These are phyloP conservation scores for Schlechtendalia chinensis DNA, from an alignment of 1,140 invertebrate genomes.

Conservation along the genomic window DNA sequence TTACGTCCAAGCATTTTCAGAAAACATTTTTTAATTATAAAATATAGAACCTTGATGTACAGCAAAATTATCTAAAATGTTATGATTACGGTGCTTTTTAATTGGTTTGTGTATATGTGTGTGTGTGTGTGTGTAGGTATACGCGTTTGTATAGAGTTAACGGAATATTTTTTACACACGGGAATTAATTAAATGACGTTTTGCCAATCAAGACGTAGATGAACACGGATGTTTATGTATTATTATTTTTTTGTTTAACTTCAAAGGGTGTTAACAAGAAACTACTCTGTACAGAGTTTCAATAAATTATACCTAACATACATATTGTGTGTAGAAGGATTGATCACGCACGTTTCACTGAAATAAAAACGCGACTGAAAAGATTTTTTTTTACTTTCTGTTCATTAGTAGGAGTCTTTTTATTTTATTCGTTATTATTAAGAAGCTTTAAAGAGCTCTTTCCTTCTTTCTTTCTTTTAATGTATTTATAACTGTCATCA, in stretches of 20 bases:
- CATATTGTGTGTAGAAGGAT: neutral
- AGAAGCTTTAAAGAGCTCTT: neutral
- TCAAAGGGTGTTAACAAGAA: neutral
- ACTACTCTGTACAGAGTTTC: neutral
- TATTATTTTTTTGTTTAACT: neutral
- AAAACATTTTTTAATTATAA: too few species aligned
- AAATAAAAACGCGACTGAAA: slow-evolving; percentile 7
- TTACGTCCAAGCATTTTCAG: too few species aligned
- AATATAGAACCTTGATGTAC: too few species aligned
- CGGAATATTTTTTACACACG: neutral
- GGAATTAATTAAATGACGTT: slow-evolving; percentile 14
- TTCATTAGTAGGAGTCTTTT: neutral
- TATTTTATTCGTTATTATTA: neutral
- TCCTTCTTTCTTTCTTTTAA: neutral
- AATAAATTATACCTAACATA: neutral
- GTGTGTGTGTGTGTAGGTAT: too few species aligned
- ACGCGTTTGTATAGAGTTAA: neutral
- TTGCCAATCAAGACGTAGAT: neutral
- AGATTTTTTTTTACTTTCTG: slow-evolving; percentile 16
- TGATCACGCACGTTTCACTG: slow-evolving; percentile 4
- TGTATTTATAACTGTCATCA: neutral
- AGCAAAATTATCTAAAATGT: too few species aligned
- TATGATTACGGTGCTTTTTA: too few species aligned
- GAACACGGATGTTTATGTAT: neutral
- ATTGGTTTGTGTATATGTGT: too few species aligned